Evolutionary conservation across 2,113 vertebrate species (phyloP).

Genomic region (Gracilinanus agilis): DNA sequence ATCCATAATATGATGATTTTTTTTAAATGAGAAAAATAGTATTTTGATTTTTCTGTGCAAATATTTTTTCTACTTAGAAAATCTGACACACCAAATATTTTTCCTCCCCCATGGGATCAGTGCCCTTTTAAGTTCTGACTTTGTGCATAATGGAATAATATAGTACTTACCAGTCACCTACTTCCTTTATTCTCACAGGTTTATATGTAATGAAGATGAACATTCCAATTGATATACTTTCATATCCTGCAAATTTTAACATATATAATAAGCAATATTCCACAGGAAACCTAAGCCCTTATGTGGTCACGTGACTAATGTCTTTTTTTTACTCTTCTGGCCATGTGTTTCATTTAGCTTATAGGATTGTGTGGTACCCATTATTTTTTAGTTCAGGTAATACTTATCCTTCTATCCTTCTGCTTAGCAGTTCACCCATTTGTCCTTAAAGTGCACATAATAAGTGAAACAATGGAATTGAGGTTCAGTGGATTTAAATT

Average conservation of each 20-base stretch:
- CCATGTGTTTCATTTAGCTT: not conserved
- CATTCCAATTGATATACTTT: not conserved
- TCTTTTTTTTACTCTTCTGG: not conserved
- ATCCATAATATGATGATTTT: not conserved
- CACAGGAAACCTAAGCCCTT: not conserved
- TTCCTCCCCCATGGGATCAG: not conserved
- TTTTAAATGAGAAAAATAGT: not conserved
- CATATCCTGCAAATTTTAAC: not conserved
- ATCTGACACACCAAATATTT: not conserved
- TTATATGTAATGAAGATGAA: not conserved
- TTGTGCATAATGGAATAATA: not conserved
- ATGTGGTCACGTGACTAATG: not conserved
- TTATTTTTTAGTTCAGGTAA: conserved; percentile 4
- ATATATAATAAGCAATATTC: conserved; percentile 9
- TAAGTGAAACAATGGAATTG: not conserved
- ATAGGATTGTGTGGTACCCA: not conserved
- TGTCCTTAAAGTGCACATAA: not conserved
- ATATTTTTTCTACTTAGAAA: not conserved
- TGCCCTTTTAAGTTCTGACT: not conserved
- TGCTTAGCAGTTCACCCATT: conserved; percentile 4
- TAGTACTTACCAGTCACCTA: no score
- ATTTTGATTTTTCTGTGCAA: not conserved
- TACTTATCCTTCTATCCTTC: not conserved
- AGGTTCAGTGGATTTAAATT: conserved; percentile 1
- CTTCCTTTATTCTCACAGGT: not conserved